These are phyloP conservation scores for Tanypteryx hageni DNA, from an alignment of 2,888 invertebrate species.

Conservation along the genomic window DNA sequence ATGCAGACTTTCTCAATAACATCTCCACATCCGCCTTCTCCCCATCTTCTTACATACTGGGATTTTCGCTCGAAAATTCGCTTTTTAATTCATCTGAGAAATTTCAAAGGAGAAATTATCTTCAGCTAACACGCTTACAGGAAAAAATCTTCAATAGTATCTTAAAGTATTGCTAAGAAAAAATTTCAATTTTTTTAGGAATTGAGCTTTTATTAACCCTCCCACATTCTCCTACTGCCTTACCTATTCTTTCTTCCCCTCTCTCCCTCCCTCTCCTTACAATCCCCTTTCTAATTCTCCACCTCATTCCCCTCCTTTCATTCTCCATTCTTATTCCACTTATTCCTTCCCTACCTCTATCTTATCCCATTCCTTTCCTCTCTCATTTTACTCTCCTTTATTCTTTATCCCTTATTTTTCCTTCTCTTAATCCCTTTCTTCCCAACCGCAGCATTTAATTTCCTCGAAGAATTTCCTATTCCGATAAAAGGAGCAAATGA, in stretches of 20 bases:
- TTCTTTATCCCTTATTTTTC: too few species aligned
- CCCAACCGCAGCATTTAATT: constrained; percentile 51
- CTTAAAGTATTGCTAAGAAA: too few species aligned
- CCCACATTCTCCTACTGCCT: too few species aligned
- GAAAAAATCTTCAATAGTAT: too few species aligned
- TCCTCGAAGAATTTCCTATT: constrained; percentile 32
- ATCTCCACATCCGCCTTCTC: not conserved
- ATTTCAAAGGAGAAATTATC: too few species aligned
- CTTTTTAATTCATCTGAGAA: not conserved
- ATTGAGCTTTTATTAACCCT: too few species aligned
- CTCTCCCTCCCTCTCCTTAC: too few species aligned
- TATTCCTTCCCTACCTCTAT: not conserved
- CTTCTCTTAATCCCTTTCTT: constrained; percentile 23
- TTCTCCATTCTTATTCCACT: not conserved
- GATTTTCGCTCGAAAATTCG: not conserved
- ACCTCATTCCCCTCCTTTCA: not conserved
- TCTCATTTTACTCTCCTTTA: not conserved
- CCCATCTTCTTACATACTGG: not conserved
- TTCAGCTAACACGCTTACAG: too few species aligned
- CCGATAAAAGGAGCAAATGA: constrained; percentile 44
- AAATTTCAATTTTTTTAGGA: too few species aligned
- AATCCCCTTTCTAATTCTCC: too few species aligned
- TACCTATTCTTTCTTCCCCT: too few species aligned
- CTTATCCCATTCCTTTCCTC: not conserved
- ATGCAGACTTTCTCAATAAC: not conserved